Percentiles rank a stretch among this genome's conserved stretches.
Evolutionary conservation across 2,113 vertebrate species (phyloP).

Genomic region (Neoarius graeffei): DNA sequence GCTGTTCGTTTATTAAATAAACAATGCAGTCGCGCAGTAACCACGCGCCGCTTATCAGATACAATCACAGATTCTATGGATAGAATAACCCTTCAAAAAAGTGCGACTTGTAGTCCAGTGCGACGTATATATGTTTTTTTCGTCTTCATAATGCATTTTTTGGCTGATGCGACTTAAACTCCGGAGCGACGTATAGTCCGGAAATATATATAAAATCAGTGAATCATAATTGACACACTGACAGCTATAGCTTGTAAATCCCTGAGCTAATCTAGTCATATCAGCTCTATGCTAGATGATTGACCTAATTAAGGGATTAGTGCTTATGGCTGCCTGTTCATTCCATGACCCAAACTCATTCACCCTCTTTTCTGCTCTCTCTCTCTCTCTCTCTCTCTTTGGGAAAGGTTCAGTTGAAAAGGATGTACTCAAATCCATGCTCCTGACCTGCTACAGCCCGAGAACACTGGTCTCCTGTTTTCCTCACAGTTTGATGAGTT

Average conservation of each 20-base stretch:
- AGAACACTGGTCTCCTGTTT: neutral
- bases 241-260: neutral
- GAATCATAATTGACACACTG: neutral
- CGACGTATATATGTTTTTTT: too few species aligned
- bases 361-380: neutral
- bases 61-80: too few species aligned
- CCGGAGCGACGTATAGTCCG: too few species aligned
- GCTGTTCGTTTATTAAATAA: too few species aligned
- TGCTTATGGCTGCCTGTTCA: slow-evolving; percentile 12
- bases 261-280: neutral
- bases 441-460: neutral
- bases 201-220: too few species aligned
- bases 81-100: too few species aligned
- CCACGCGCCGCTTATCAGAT: too few species aligned
- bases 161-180: too few species aligned
- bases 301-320: slow-evolving; percentile 58
- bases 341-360: slow-evolving; percentile 45
- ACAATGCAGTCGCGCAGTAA: too few species aligned
- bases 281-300: slow-evolving; percentile 21
- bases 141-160: too few species aligned
- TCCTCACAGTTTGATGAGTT: neutral
- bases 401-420: neutral
- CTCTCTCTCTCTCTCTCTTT: neutral
- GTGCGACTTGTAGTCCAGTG: too few species aligned
- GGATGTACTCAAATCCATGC: neutral